Percentiles rank a stretch among this genome's conserved stretches.
These are phyloP conservation scores for Macaria liturata DNA, from an alignment of 2,888 invertebrate species.

Conservation along the genomic window DNA sequence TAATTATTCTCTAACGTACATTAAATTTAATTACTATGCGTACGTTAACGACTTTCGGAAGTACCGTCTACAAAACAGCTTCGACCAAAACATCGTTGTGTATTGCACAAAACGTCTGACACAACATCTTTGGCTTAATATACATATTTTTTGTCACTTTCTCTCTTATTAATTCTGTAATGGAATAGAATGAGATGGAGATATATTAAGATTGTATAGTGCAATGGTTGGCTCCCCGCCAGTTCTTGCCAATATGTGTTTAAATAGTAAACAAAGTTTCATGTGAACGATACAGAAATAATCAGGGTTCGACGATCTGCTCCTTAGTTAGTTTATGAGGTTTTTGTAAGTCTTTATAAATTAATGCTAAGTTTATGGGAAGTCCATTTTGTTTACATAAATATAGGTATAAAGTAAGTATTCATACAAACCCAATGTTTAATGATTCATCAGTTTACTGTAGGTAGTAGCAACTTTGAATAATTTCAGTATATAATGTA, in stretches of 20 bases:
- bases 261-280: constrained; percentile 55
- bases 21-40: constrained; percentile 1
- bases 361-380: no score
- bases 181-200: no score
- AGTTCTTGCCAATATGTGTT: constrained; percentile 49
- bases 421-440: background rate
- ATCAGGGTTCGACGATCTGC: constrained; percentile 50
- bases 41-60: constrained; percentile 19
- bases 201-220: background rate
- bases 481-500: no score
- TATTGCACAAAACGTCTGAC: constrained; percentile 2
- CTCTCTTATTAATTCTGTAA: background rate
- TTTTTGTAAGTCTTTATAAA: no score
- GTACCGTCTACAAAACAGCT: constrained; percentile 14
- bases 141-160: background rate
- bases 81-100: constrained; percentile 6
- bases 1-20: background rate
- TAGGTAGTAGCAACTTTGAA: no score
- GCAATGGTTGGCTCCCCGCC: constrained; percentile 48
- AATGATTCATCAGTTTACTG: background rate
- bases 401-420: background rate
- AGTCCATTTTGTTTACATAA: no score
- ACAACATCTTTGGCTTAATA: background rate
- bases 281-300: constrained; percentile 57
- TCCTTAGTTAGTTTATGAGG: constrained; percentile 29